Base-by-base conservation (phyloP, 1,140 invertebrate genomes). In the Chironomus striatipennis region DNA sequence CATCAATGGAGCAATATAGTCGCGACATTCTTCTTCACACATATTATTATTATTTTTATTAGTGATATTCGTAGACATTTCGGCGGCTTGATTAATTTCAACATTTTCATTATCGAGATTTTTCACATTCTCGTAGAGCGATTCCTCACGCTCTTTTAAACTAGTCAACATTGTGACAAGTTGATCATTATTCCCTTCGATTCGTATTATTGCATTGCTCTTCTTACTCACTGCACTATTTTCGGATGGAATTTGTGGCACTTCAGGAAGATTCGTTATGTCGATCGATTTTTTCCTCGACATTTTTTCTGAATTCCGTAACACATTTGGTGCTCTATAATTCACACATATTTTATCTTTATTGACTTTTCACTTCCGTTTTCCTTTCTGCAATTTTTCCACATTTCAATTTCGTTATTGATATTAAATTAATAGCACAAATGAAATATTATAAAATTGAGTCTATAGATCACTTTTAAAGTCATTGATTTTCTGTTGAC, bases 1-100 rank as follows among this genome's bases (percentile, higher is more conserved):
- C 2, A 79, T 85, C 17, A 84, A 75, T 5, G 81, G 79, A 73
- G 65, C 47, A 15, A 77, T 75, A 73, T 74, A 77, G 17, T 76
- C 74, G 0, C 42, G 74, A 73, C 77, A 77, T 73, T 77, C 76
- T 20, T 77, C 72, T 15, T 73, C 43, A 6, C 76, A 21, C 17
- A 57, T 10, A 65, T 65, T 10, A 67, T 65, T 9, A 64, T 12
- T 42, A 24, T 67, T 74, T 10, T 42, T 42, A 17, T n/a, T 43
- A 74, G 8, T 74, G 24, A 34, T 34, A 24, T 24, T 42, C 17
- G 10, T 47, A 17, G 24, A 70, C 65, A 70, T 20, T 18, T 70
- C 17, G 65, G 17, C 65, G 20, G 9, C 20, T 70, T 70, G 17
- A 21, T 70, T 70, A 6, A 20, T 70, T 10, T 70, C 20, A 70